phyloP scores from a whole-genome alignment of 2,888 invertebrate species.

The Chrysolina haemoptera region DNA sequence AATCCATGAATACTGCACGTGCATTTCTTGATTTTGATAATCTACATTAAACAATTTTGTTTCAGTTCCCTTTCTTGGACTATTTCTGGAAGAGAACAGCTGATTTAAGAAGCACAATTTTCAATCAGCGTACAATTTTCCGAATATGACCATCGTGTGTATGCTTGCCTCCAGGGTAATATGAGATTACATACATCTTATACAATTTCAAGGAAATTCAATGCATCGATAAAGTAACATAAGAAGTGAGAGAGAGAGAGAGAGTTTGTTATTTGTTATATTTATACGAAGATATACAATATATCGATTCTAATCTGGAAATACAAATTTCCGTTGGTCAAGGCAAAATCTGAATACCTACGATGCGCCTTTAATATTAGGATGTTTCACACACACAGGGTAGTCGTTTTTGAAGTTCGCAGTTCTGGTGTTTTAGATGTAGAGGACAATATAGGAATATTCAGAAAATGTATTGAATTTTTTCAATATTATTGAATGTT shows the following conservation, averaged over 20 bases:
- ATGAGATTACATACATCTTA: neutral
- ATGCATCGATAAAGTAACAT: neutral
- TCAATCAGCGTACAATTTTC: neutral
- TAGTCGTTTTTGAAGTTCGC: too few species aligned
- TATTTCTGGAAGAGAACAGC: constrained; percentile 13
- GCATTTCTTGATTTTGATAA: neutral
- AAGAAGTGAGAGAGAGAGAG: neutral
- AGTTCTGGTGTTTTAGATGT: too few species aligned
- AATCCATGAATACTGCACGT: too few species aligned
- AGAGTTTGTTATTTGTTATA: neutral
- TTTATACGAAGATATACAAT: neutral
- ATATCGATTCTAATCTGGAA: neutral
- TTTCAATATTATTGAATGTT: too few species aligned
- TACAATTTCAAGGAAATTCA: neutral
- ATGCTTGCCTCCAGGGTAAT: neutral
- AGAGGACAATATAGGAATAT: too few species aligned
- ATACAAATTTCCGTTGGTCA: neutral
- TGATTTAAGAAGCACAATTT: neutral
- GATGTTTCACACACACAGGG: too few species aligned
- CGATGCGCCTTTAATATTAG: too few species aligned
- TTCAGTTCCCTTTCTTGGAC: constrained; percentile 10
- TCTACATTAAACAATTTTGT: neutral
- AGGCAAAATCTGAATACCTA: too few species aligned
- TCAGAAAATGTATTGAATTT: too few species aligned
- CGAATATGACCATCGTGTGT: neutral